A percentile compares a stretch with the other conserved stretches of the same genome.
Conservation (phyloP, 2,888 invertebrate genomes). For the Ochlodes sylvanus region DNA sequence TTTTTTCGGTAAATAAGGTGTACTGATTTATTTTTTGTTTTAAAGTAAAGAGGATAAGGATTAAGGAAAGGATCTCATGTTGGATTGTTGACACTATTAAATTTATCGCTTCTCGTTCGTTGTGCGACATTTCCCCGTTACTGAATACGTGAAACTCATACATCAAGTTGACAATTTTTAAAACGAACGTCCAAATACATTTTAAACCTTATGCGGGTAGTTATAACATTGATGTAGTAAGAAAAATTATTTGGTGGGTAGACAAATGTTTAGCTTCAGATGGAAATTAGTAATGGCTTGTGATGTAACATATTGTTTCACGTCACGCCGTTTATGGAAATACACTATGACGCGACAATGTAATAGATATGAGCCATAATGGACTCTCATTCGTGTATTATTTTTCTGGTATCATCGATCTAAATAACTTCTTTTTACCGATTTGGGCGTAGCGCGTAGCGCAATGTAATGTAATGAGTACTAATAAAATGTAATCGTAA, state of each 20-base stretch:
- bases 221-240: background rate
- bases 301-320: conserved; percentile 66
- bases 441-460: too few relatives aligned
- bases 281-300: conserved; percentile 49
- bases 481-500: too few relatives aligned
- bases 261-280: conserved; percentile 41
- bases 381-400: background rate
- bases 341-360: conserved; percentile 28
- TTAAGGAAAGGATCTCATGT: too few relatives aligned
- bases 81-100: too few relatives aligned
- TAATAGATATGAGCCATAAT: conserved; percentile 18
- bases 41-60: too few relatives aligned
- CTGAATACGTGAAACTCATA: conserved; percentile 22
- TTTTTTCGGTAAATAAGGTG: too few relatives aligned
- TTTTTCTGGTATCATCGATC: background rate
- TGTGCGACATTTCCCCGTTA: background rate
- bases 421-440: too few relatives aligned
- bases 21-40: too few relatives aligned
- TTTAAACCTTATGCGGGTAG: conserved; percentile 24
- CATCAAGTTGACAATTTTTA: conserved; percentile 25
- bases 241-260: background rate
- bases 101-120: conserved; percentile 1
- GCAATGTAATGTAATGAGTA: too few relatives aligned
- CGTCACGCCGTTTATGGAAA: conserved; percentile 17
- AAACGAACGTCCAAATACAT: conserved; percentile 2